Conservation (phyloP, 2,797 vertebrate species). For the Botia almorhae region DNA sequence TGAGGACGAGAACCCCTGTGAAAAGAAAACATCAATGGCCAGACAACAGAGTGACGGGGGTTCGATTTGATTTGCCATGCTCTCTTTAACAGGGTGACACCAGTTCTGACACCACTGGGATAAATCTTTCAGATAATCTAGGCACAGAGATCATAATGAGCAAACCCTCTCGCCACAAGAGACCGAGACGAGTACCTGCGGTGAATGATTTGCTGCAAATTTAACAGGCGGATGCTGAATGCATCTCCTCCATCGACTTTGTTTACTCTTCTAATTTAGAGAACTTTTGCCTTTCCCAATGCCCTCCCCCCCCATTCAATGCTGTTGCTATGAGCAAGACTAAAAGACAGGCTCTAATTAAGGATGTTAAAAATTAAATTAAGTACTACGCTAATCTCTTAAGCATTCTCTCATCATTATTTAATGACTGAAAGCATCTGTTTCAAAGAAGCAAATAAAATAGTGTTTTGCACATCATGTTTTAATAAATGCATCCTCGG, state of each 20-base stretch:
- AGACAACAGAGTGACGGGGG: conserved; percentile 4
- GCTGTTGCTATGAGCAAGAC: conserved; percentile 35
- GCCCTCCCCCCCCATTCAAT: conserved; percentile 11
- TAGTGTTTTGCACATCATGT: conserved; percentile 12
- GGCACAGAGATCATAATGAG: conserved; percentile 34
- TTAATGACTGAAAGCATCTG: conserved; percentile 49
- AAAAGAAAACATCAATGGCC: background rate
- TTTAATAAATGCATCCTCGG: conserved; percentile 8
- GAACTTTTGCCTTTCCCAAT: conserved; percentile 26
- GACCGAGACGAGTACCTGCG: conserved; percentile 21
- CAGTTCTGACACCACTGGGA: background rate
- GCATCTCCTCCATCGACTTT: background rate
- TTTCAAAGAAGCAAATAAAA: conserved; percentile 38
- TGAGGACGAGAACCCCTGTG: conserved; percentile 1
- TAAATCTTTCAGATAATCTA: conserved; percentile 25
- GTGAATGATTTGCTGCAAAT: conserved; percentile 3
- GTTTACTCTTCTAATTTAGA: conserved; percentile 35
- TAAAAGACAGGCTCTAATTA: conserved; percentile 55
- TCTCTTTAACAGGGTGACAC: conserved; percentile 14
- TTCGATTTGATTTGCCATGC: conserved; percentile 11
- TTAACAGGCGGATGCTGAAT: background rate
- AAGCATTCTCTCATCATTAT: conserved; percentile 49
- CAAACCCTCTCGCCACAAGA: conserved; percentile 34
- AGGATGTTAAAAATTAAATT: conserved; percentile 52
- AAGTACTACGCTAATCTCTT: conserved; percentile 42